Base-by-base conservation (phyloP, 1,140 invertebrate species). In the Sitophilus oryzae region DNA sequence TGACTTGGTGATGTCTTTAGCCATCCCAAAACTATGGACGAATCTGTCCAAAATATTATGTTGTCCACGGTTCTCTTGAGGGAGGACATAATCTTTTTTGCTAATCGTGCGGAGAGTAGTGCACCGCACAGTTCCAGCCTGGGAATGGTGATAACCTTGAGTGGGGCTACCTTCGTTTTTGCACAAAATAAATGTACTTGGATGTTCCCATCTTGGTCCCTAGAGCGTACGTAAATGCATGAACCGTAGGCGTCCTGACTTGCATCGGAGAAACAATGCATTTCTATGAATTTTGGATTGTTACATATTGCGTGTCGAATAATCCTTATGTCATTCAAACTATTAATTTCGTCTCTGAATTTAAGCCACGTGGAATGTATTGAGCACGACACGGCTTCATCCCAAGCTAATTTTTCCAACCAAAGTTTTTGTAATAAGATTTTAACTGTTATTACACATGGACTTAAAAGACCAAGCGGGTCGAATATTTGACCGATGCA, bases 341-440 rank as follows among this genome's bases (percentile, higher is more conserved):
- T n/a, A 8, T 8, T 8, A 34, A 34, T 34, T 34, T 34, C 30
- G 30, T 34, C 30, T 8, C 30, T 8, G n/a, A 34, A 34, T 34
- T 34, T 34, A 34, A n/a, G 30, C 30, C 30, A 34, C 30, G 30
- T 8, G 8, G 30, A 34, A 34, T 34, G 30, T 8, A 34, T 34
- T 34, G 30, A 34, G n/a, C 8, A 8, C 8, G 55, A 56, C 14
- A 67, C 9, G 36, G 23, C 19, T 22, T 65, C 38, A 34, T 62
- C 47, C 59, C 59, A 62, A 37, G 21, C 38, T n/a, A 58, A 14
- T 22, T 60, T 49, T 6, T 19, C 14, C 15, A 15, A 3, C 52
- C 56, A 60, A 14, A 63, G 16, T 15, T 51, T 60, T 45, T 63
- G 62, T 19, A 62, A 50, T 10, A 62, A 51, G 18, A 53, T 22